These are phyloP conservation scores for Parapsyche elsis DNA, from an alignment of 1,140 invertebrate genomes.

Conservation along the genomic window DNA sequence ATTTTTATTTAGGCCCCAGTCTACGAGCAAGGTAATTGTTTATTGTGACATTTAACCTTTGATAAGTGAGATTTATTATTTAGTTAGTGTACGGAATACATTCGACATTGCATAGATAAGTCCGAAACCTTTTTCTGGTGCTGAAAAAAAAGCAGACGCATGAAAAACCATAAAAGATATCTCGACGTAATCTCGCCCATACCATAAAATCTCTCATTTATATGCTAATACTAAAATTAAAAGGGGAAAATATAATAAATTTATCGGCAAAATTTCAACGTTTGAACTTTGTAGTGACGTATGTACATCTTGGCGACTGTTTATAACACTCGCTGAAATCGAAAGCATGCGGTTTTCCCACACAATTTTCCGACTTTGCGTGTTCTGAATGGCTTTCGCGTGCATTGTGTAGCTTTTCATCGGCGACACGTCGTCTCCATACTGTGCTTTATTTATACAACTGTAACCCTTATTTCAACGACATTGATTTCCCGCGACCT, in stretches of 20 bases:
- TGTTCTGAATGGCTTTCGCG: not conserved
- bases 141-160: not conserved
- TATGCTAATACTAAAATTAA: not conserved
- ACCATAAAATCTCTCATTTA: not conserved
- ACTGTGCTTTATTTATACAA: not conserved
- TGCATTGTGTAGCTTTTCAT: not conserved
- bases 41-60: too few species aligned
- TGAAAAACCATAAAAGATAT: slow-evolving; percentile 1
- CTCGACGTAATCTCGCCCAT: not conserved
- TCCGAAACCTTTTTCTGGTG: too few species aligned
- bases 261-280: too few species aligned
- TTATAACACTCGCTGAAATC: not conserved
- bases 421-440: not conserved
- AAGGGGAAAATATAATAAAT: not conserved
- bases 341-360: not conserved
- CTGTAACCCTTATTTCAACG: not conserved
- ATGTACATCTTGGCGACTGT: not conserved
- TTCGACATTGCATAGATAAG: too few species aligned
- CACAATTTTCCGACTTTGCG: not conserved
- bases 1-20: too few species aligned
- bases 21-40: too few species aligned
- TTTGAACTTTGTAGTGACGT: too few species aligned
- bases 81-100: too few species aligned
- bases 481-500: not conserved
- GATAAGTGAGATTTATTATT: too few species aligned